phyloP scores from a whole-genome alignment of 2,113 vertebrate species.

The Xiphias gladius region DNA sequence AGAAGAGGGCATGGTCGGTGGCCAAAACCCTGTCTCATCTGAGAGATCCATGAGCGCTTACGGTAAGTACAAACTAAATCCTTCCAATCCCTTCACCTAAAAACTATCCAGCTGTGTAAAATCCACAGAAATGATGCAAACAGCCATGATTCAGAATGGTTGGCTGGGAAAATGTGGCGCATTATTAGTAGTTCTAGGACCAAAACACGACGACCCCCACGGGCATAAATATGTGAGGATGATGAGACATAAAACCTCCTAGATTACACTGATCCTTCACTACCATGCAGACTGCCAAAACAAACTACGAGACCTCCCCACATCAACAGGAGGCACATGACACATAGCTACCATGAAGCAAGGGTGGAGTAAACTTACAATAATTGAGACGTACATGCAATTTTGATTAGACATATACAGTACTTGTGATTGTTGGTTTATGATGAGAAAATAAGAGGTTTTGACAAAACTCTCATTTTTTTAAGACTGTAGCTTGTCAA shows the following conservation, averaged over 20 bases:
- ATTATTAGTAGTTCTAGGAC: constrained; percentile 44
- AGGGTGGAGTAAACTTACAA: background rate
- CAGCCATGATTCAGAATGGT: constrained; percentile 27
- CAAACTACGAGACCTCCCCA: constrained; percentile 7
- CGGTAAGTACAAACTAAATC: constrained; percentile 60
- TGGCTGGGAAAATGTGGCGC: constrained; percentile 36
- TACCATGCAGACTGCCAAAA: constrained; percentile 20
- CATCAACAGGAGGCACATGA: constrained; percentile 19
- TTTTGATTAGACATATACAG: background rate
- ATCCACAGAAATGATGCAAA: constrained; percentile 69
- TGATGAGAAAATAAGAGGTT: background rate
- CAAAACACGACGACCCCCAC: constrained; percentile 39
- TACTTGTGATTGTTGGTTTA: background rate
- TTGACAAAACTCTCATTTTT: background rate
- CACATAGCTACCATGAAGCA: background rate
- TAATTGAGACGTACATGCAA: background rate
- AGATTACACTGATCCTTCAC: constrained; percentile 60
- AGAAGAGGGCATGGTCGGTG: constrained; percentile 27
- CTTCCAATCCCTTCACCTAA: constrained; percentile 49
- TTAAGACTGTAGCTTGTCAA: background rate
- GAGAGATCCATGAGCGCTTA: constrained; percentile 43
- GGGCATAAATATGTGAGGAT: constrained; percentile 37
- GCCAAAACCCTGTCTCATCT: constrained; percentile 39
- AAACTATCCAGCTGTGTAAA: constrained; percentile 65
- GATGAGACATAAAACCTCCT: constrained; percentile 38